Conservation (phyloP, 2,113 vertebrate genomes). For the Apodemus speciosus region DNA sequence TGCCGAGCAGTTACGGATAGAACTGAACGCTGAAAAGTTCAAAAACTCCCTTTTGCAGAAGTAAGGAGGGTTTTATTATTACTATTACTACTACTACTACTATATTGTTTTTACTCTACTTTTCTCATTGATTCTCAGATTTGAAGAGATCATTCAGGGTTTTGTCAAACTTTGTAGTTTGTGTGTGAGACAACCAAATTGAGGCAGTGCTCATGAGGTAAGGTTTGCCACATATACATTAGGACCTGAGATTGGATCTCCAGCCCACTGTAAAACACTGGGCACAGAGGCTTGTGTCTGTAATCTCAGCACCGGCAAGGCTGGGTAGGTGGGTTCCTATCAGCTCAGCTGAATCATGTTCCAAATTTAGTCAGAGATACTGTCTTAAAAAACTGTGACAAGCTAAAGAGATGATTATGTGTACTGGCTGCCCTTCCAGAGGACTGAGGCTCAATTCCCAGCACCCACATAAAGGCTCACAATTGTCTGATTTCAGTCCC, state of each 20-base stretch:
- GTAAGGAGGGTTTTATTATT: slow-evolving; percentile 84
- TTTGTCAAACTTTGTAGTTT: not conserved
- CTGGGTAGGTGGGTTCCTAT: not conserved
- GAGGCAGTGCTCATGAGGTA: not conserved
- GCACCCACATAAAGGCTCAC: not conserved
- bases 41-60: slow-evolving; percentile 98
- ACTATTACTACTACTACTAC: not conserved
- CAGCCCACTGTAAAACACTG: not conserved
- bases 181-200: no score
- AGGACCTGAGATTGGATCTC: not conserved
- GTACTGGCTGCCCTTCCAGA: not conserved
- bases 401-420: not conserved
- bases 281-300: not conserved
- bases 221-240: not conserved
- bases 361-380: not conserved
- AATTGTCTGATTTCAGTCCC: not conserved
- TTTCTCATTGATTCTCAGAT: slow-evolving; percentile 29
- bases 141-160: slow-evolving; percentile 11
- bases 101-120: not conserved
- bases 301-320: not conserved
- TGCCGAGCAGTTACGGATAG: slow-evolving; percentile 95
- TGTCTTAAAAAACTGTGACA: not conserved
- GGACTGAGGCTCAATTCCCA: not conserved
- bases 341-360: not conserved
- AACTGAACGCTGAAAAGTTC: slow-evolving; percentile 97